These are phyloP conservation scores for Cynaeus angustus DNA, from an alignment of 2,888 invertebrate species.

Conservation along the genomic window DNA sequence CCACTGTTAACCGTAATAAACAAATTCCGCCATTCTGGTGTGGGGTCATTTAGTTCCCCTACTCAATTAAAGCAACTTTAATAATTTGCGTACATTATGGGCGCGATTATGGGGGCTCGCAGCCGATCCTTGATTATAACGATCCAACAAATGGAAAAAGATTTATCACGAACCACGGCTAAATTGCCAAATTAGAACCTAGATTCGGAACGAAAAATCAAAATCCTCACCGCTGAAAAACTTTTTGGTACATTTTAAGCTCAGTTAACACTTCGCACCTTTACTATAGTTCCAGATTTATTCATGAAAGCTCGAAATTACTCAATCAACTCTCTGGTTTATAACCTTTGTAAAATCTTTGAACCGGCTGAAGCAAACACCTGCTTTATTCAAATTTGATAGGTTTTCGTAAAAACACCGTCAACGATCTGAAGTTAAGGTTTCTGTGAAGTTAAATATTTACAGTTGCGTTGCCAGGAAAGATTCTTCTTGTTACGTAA, in stretches of 20 bases:
- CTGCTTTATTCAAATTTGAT: slow-evolving; percentile 36
- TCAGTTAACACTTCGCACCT: no score
- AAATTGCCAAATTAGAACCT: slow-evolving; percentile 16
- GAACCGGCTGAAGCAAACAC: slow-evolving; percentile 28
- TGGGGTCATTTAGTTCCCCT: slow-evolving; percentile 35
- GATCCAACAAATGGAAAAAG: slow-evolving; percentile 15
- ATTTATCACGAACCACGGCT: not conserved
- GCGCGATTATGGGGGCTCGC: slow-evolving; percentile 9
- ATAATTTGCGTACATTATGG: slow-evolving; percentile 30
- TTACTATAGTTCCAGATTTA: slow-evolving; percentile 32
- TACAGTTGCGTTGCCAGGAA: not conserved
- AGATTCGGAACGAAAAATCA: no score
- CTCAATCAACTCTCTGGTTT: slow-evolving; percentile 29
- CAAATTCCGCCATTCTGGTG: slow-evolving; percentile 35
- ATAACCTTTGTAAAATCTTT: slow-evolving; percentile 23
- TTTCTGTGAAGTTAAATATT: slow-evolving; percentile 6
- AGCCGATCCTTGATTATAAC: slow-evolving; percentile 11
- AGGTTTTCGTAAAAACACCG: not conserved
- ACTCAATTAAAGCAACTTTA: slow-evolving; percentile 41
- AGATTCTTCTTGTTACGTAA: slow-evolving; percentile 12
- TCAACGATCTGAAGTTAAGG: not conserved
- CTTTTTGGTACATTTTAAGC: not conserved
- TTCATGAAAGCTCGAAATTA: slow-evolving; percentile 34
- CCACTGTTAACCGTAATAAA: slow-evolving; percentile 42
- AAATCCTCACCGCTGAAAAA: not conserved